Conservation (phyloP, 2,113 vertebrate genomes). For the Neopipo cinnamomea region DNA sequence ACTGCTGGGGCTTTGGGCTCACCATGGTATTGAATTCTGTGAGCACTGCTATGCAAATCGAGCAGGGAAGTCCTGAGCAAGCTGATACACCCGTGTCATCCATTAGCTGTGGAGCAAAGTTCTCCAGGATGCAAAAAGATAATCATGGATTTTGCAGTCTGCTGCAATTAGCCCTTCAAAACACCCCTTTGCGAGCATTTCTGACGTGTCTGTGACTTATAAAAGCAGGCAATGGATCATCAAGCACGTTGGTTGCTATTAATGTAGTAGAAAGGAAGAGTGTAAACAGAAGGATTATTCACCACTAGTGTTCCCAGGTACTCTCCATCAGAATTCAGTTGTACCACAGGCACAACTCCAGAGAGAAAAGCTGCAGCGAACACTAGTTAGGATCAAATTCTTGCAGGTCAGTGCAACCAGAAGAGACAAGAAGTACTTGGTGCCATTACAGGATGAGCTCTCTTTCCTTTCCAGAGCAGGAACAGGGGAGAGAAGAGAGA, state of each 20-base stretch:
- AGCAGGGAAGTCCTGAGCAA: background rate
- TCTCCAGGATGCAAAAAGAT: background rate
- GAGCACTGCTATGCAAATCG: background rate
- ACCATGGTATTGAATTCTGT: background rate
- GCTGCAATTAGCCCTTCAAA: background rate
- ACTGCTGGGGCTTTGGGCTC: background rate
- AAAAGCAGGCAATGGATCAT: background rate
- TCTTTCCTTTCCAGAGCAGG: background rate
- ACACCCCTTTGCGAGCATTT: background rate
- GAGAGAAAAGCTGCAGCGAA: background rate
- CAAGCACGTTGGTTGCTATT: background rate
- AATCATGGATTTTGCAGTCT: background rate
- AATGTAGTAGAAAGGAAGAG: background rate
- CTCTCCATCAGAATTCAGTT: rapidly evolving
- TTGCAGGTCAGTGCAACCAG: background rate
- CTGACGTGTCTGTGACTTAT: background rate
- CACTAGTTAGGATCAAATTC: background rate
- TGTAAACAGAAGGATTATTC: background rate
- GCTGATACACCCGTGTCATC: background rate
- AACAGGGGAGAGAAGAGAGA: background rate
- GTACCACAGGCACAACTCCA: background rate
- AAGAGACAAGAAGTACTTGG: background rate
- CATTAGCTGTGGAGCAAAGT: background rate
- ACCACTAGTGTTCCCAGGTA: background rate
- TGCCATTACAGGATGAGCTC: background rate